phyloP scores from a whole-genome alignment of 2,113 vertebrate genomes.

The Rhinopomastus cyanomelas region DNA sequence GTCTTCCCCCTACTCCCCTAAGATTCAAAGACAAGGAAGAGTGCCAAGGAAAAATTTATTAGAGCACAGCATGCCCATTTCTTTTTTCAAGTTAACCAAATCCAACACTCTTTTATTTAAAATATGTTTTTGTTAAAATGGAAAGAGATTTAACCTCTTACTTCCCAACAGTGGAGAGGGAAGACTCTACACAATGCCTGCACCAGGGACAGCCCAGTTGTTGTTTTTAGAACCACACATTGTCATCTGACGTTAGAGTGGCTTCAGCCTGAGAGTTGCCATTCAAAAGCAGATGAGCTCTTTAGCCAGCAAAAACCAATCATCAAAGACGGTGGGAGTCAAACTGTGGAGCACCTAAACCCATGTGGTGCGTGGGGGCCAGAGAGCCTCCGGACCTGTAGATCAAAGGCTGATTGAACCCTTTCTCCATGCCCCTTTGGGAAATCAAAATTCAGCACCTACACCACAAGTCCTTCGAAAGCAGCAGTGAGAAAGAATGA shows the following conservation, averaged over 20 bases:
- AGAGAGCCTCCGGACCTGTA: neutral
- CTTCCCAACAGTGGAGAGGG: neutral
- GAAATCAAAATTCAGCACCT: constrained; percentile 9
- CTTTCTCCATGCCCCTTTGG: neutral
- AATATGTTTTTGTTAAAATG: constrained; percentile 3
- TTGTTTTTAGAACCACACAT: neutral
- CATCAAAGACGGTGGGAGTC: neutral
- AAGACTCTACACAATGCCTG: neutral
- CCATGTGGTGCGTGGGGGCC: neutral
- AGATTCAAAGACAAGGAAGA: constrained; percentile 52
- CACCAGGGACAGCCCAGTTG: neutral
- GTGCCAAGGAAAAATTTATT: constrained; percentile 63
- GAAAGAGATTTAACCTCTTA: constrained; percentile 12
- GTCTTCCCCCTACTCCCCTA: neutral
- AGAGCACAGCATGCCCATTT: neutral
- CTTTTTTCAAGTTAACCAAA: constrained; percentile 17
- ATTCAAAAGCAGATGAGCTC: constrained; percentile 29
- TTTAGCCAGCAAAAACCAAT: neutral
- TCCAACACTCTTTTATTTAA: neutral
- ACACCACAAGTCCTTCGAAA: neutral
- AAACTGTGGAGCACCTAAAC: neutral
- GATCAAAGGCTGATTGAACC: constrained; percentile 36
- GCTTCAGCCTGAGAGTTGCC: neutral
- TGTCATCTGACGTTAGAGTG: neutral
- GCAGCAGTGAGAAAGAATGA: neutral